Evolutionary conservation across 2,113 vertebrate species (phyloP).

Genomic region (Toxotes chatareus): DNA sequence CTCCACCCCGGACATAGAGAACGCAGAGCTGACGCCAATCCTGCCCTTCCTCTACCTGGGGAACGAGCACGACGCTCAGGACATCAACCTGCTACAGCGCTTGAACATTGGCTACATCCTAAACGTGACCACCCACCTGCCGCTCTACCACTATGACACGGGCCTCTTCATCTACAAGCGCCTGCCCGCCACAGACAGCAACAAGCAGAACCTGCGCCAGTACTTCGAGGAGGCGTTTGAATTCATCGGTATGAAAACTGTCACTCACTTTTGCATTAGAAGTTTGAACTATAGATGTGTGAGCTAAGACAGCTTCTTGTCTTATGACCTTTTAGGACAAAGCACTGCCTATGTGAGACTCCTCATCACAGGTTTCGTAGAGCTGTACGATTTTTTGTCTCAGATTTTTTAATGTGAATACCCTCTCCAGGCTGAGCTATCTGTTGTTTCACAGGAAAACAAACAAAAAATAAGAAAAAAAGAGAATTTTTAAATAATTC

Average conservation of each 20-base stretch:
- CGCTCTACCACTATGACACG: constrained; percentile 95
- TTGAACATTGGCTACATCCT: constrained; percentile 94
- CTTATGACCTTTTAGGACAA: background rate
- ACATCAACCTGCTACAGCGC: constrained; percentile 92
- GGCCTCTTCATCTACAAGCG: constrained; percentile 95
- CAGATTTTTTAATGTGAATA: background rate
- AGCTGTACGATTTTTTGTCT: background rate
- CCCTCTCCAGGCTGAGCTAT: background rate
- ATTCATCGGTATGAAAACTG: constrained; percentile 91
- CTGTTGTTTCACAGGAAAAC: background rate
- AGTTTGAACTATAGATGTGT: background rate
- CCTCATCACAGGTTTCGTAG: background rate
- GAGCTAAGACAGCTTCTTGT: background rate
- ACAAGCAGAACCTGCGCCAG: constrained; percentile 99
- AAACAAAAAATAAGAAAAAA: background rate
- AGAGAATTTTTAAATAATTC: background rate
- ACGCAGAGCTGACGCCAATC: constrained; percentile 95
- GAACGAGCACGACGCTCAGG: constrained; percentile 95
- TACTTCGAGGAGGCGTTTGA: constrained; percentile 99
- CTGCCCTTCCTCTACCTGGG: constrained; percentile 97
- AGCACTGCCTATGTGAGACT: background rate
- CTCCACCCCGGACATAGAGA: constrained; percentile 96
- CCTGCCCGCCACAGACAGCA: constrained; percentile 97
- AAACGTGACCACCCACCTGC: constrained; percentile 97
- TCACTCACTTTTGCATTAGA: background rate